Evolutionary conservation across 2,113 vertebrate genomes (phyloP).

Genomic region (Marmota flaviventris): DNA sequence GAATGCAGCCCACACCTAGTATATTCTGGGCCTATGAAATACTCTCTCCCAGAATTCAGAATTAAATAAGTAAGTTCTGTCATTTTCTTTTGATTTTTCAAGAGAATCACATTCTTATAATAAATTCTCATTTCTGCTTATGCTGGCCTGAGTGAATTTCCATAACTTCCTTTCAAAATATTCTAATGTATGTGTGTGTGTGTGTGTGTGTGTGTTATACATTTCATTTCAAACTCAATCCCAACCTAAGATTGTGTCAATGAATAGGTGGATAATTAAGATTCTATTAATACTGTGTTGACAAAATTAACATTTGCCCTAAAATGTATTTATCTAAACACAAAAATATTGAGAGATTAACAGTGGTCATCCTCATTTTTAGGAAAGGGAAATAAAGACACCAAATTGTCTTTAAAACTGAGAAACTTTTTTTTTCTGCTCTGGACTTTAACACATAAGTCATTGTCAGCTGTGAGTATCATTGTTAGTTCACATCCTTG

Average conservation of each 20-base stretch:
- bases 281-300: background rate
- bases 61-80: background rate
- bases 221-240: conserved; percentile 42
- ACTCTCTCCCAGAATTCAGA: background rate
- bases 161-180: background rate
- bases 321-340: background rate
- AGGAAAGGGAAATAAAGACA: background rate
- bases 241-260: background rate
- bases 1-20: background rate
- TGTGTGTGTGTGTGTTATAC: too few species aligned
- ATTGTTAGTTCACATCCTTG: background rate
- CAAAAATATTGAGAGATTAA: background rate
- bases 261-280: background rate
- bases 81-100: background rate
- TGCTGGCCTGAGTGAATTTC: background rate
- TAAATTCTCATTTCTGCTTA: background rate
- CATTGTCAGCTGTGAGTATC: background rate
- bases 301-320: background rate
- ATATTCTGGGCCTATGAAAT: background rate
- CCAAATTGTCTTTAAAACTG: background rate
- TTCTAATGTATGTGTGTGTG: background rate
- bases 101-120: background rate
- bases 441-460: background rate
- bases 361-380: background rate
- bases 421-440: too few species aligned